Evolutionary conservation across 2,888 invertebrate species (phyloP), one percentile per base, ranked within the genome.

Genomic region (Prosopocoilus inquinatus): DNA sequence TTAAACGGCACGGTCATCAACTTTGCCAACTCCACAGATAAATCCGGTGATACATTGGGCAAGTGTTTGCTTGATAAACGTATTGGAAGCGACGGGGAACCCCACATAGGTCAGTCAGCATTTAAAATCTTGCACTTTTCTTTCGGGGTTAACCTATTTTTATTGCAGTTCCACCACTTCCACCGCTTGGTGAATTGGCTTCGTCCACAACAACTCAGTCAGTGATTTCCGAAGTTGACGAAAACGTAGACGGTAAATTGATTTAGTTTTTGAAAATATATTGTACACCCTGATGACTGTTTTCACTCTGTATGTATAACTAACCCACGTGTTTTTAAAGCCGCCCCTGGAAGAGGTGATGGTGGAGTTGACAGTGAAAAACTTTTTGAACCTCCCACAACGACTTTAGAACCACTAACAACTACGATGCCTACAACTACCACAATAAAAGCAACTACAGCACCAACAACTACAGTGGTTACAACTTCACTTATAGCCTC

Each of bases 1-100:
- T 79, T 96, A 49, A 95, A 96, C 72, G 91, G 90, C 1, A 55
- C 84, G 54, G 85, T 88, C 47, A 81, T 91, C 46, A 91, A 92
- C 72, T 91, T 92, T 74, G 90, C 89, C 0, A 84, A 85, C 62
- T 80, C 85, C 1, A 82, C 82, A 0, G 84, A 87, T 59, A 81
- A 80, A 60, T 78, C 79, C 33, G 79, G 81, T 47, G 86, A 84
- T 44, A 79, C 82, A 46, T 74, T 88, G 7, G 86, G 86, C 38
- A 83, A 80, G 57, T 88, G 88, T 67, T 76, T 81, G 11, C 57
- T 77, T 28, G 78, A 78, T 57, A 67, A 70, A 53, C 58, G 63
- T 12, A 65, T 71, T 4, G 67, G 65, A 20, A 72, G 70, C 58
- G 20, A 28, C 20, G 20, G 20, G 20, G 20, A 50, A 3, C 41